A percentile compares a stretch with the other conserved stretches of the same genome.
Evolutionary conservation across 2,113 vertebrate genomes (phyloP).

Genomic region (Melanostigma gelatinosum): DNA sequence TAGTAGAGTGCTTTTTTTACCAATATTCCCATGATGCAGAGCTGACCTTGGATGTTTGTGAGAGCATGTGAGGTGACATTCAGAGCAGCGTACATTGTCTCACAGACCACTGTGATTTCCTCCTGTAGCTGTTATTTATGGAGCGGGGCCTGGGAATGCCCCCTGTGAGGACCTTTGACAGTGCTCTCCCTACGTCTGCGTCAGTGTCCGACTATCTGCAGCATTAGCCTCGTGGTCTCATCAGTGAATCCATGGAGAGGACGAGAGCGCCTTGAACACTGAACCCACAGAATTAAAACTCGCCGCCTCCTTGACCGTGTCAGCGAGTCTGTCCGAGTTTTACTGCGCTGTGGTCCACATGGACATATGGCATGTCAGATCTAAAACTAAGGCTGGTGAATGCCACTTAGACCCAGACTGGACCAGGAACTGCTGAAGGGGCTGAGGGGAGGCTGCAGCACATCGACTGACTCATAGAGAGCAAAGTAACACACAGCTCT

Average conservation of each 20-base stretch:
- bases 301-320: slow-evolving; percentile 27
- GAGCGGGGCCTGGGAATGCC: slow-evolving; percentile 40
- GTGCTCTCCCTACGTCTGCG: neutral
- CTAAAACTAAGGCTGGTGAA: slow-evolving; percentile 47
- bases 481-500: neutral
- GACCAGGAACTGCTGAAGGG: slow-evolving; percentile 25
- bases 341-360: slow-evolving; percentile 30
- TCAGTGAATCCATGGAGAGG: slow-evolving; percentile 9
- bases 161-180: slow-evolving; percentile 38
- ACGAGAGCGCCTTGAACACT: slow-evolving; percentile 26
- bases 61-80: slow-evolving; percentile 35
- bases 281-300: slow-evolving; percentile 42
- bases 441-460: slow-evolving; percentile 27
- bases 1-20: neutral
- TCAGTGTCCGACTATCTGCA: slow-evolving; percentile 22
- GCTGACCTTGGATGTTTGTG: slow-evolving; percentile 9
- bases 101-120: slow-evolving; percentile 25
- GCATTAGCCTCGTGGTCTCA: slow-evolving; percentile 7
- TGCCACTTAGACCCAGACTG: slow-evolving; percentile 9
- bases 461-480: slow-evolving; percentile 12
- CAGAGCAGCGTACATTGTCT: slow-evolving; percentile 22
- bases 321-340: slow-evolving; percentile 33
- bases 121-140: slow-evolving; percentile 58
- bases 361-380: slow-evolving; percentile 45
- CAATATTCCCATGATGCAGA: neutral